Percentiles rank a stretch among this genome's conserved stretches.
phyloP scores from a whole-genome alignment of 92 coral and sea anemone species.

The Epizoanthus scotinus region DNA sequence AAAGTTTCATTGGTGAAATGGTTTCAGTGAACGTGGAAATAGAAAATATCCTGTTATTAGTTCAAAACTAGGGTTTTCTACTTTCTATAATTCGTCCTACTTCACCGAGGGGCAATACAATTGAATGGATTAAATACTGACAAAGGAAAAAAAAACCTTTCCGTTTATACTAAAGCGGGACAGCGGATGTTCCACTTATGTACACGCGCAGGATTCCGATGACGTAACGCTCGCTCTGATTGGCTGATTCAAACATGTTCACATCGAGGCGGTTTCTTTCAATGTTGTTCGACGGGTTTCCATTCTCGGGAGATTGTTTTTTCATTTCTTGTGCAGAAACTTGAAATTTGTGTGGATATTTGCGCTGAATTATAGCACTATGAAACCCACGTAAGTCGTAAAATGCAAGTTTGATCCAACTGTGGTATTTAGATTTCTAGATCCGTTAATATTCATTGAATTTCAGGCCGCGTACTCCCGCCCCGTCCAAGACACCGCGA shows the following conservation, averaged over 20 bases:
- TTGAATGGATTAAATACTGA: too few species aligned
- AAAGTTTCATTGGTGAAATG: too few species aligned
- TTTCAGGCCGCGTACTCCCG: constrained; percentile 88
- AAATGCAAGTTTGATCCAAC: not conserved
- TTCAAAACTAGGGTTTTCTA: too few species aligned
- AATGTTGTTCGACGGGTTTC: constrained; percentile 63
- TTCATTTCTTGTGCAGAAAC: not conserved
- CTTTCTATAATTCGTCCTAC: too few species aligned
- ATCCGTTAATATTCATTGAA: not conserved
- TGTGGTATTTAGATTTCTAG: not conserved
- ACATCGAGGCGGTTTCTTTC: constrained; percentile 88
- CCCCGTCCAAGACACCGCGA: constrained; percentile 92
- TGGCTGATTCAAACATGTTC: constrained; percentile 77
- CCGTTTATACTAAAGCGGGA: too few species aligned
- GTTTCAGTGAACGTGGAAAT: too few species aligned
- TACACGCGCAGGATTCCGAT: not conserved
- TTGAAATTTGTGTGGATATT: constrained; percentile 34
- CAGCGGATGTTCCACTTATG: not conserved
- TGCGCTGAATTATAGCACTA: constrained; percentile 8
- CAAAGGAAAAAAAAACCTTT: too few species aligned
- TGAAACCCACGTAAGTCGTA: constrained; percentile 76
- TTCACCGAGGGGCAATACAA: too few species aligned
- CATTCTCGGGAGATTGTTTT: constrained; percentile 21
- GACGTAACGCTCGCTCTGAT: constrained; percentile 50
- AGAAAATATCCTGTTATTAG: too few species aligned